A percentile compares a stretch with the other conserved stretches of the same genome.
These are phyloP conservation scores for Haemorhous mexicanus DNA, from an alignment of 2,113 vertebrate genomes.

Conservation along the genomic window DNA sequence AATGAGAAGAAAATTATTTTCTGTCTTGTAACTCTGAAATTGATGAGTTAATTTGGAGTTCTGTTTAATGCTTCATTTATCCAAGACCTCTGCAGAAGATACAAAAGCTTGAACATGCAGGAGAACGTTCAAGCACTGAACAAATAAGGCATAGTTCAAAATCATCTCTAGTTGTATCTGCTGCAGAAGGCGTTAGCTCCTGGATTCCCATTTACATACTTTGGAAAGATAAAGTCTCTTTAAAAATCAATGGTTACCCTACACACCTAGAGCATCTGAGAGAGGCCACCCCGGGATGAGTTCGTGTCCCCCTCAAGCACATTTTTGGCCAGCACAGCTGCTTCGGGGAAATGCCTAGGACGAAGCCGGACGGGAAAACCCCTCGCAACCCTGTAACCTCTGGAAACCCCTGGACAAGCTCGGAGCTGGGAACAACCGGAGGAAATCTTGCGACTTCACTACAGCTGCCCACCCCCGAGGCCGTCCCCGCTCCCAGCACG, in stretches of 20 bases:
- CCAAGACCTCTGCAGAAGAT: not conserved
- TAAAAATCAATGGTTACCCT: too few relatives aligned
- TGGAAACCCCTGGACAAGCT: not conserved
- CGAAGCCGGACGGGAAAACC: not conserved
- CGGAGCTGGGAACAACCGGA: fast-evolving
- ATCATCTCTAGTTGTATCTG: not conserved
- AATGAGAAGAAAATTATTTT: not conserved
- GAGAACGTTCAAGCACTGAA: not conserved
- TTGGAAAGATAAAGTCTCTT: not conserved
- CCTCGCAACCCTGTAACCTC: not conserved
- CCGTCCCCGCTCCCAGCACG: not conserved
- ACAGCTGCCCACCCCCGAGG: fast-evolving
- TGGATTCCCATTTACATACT: not conserved
- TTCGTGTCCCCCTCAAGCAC: fast-evolving
- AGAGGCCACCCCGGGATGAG: too few relatives aligned
- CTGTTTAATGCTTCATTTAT: not conserved
- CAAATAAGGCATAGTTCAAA: fast-evolving
- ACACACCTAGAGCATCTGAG: fast-evolving
- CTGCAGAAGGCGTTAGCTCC: not conserved
- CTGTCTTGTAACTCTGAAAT: not conserved
- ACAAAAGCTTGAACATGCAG: not conserved
- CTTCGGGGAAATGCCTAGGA: not conserved
- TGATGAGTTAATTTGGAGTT: not conserved
- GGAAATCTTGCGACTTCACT: fast-evolving
- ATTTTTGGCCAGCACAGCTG: not conserved